Evolutionary conservation across 2,113 vertebrate genomes (phyloP).

Genomic region (Otolemur garnettii): DNA sequence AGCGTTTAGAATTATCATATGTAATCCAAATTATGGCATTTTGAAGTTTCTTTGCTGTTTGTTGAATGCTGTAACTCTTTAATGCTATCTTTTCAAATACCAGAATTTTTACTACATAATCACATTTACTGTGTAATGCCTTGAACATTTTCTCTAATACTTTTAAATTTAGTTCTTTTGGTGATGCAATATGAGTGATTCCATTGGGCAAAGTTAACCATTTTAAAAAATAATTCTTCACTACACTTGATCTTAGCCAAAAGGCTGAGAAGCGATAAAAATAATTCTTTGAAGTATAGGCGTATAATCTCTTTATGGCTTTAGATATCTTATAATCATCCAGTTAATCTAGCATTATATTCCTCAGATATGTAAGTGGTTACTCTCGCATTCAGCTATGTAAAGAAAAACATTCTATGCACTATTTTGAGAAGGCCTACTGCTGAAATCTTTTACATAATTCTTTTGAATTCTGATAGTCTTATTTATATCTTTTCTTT

Average conservation of each 20-base stretch:
- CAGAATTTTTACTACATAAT: neutral
- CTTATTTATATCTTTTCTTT: constrained; percentile 37
- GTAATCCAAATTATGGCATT: neutral
- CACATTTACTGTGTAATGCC: neutral
- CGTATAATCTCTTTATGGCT: neutral
- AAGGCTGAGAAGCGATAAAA: neutral
- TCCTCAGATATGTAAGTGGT: neutral
- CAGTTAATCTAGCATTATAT: neutral
- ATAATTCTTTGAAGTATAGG: neutral
- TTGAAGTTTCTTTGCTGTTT: neutral
- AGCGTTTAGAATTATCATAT: neutral
- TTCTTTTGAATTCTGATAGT: neutral
- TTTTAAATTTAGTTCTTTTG: constrained; percentile 35
- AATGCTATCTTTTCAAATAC: neutral
- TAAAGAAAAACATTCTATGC: neutral
- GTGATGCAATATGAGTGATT: constrained; percentile 7
- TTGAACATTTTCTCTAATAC: neutral
- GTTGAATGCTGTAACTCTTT: neutral
- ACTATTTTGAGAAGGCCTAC: constrained; percentile 2
- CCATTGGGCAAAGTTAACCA: neutral
- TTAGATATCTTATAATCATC: neutral
- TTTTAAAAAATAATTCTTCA: neutral
- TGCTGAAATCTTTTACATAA: neutral
- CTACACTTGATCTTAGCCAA: too few species aligned
- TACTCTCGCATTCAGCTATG: neutral